Evolutionary conservation across 2,113 vertebrate species (phyloP), one percentile per base, ranked within the genome.

Genomic region (Channa argus): DNA sequence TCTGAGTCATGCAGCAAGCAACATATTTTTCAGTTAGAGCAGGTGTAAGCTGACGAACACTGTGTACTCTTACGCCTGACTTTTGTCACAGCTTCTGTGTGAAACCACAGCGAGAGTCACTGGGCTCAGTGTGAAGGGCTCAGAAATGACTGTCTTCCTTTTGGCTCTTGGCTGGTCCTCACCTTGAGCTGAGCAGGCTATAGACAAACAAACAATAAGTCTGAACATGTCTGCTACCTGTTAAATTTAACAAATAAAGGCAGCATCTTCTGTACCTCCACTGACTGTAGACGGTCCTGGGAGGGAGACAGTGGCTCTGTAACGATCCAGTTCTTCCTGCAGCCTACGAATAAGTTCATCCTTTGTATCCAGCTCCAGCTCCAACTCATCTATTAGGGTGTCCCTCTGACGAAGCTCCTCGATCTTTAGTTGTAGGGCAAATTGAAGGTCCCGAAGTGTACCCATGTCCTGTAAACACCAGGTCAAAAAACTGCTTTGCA

Each of bases 351-450:
- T 95, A 45, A 95, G 92, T 58, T 95, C 94, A 67, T 95, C 94
- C 82, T 95, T 95, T 6, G 94, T 87, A 34, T 95, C 94, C 50
- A 95, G 75, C 79, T 95, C 94, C 51, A 94, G 82, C 79, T 95
- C 94, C 11, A 95, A 80, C 79, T 95, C 94, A 52, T 95, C 94
- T 55, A 95, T 95, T 2, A 95, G 87, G 2, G 93, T 89, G 83
- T 95, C 94, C 55, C 94, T 87, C 80, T 95, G 94, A 13, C 93
- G 91, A 49, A 95, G 91, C 92, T 95, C 94, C 79, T 95, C 94
- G 5, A 95, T 94, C 83, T 95, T 95, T 15, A 94, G 80, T 56
- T 94, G 94, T 51, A 95, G 85, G 14, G 94, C 94, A 74, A 93
- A 95, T 69, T 95, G 94, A 38, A 95, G 93, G 77, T 95, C 94